Percentiles rank a stretch among this genome's conserved stretches.
Evolutionary conservation across 92 coral and sea anemone genomes (phyloP).

Genomic region (Umimayanthus kanabou): DNA sequence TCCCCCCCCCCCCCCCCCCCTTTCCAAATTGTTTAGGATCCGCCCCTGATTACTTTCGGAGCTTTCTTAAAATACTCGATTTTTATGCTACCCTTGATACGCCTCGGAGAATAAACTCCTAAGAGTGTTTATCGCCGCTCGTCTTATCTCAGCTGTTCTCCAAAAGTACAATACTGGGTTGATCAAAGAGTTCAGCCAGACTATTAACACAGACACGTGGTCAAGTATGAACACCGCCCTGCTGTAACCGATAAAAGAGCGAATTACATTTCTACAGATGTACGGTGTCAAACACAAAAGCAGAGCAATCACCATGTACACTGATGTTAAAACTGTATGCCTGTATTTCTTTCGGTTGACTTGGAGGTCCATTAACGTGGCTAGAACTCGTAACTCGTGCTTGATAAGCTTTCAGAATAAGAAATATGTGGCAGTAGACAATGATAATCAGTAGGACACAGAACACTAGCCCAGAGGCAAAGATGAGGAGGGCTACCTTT

Average conservation of each 20-base stretch:
- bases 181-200: constrained; percentile 19
- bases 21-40: too few relatives aligned
- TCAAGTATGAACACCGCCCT: constrained; percentile 10
- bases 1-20: too few relatives aligned
- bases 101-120: background rate
- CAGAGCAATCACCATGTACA: constrained; percentile 13
- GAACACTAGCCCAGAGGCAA: background rate
- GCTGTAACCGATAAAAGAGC: constrained; percentile 23
- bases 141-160: constrained; percentile 26
- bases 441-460: background rate
- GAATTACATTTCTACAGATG: constrained; percentile 18
- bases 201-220: constrained; percentile 26
- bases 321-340: constrained; percentile 24
- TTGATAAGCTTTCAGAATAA: background rate
- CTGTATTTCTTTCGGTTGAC: constrained; percentile 9
- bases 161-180: constrained; percentile 33
- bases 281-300: constrained; percentile 16
- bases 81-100: background rate
- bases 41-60: too few relatives aligned
- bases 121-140: constrained; percentile 10
- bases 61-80: too few relatives aligned
- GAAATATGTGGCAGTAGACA: constrained; percentile 6
- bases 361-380: background rate
- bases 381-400: background rate
- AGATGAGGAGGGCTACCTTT: background rate